Evolutionary conservation across 2,888 invertebrate species (phyloP).

Genomic region (Luperina nickerlii): DNA sequence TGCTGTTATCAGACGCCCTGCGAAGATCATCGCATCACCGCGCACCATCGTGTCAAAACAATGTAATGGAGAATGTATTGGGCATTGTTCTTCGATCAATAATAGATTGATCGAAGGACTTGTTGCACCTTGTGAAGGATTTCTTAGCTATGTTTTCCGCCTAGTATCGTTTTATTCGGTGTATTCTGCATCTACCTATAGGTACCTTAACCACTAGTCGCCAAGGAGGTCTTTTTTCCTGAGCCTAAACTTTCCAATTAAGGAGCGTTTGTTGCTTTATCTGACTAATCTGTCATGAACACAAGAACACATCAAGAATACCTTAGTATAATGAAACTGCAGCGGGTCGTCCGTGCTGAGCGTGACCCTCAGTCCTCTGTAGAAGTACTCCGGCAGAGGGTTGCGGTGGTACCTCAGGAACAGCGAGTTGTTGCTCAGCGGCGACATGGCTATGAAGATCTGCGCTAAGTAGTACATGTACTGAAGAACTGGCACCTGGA

Average conservation of each 20-base stretch:
- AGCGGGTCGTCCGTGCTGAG: constrained; percentile 99
- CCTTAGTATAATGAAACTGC: constrained; percentile 99
- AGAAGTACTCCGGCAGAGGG: constrained; percentile 98
- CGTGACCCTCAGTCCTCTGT: constrained; percentile 97
- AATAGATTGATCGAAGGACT: too few relatives aligned
- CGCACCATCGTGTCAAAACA: neutral
- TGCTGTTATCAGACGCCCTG: neutral
- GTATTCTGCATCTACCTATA: neutral
- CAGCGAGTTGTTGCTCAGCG: constrained; percentile 99
- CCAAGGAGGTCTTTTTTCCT: neutral
- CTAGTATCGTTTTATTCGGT: neutral
- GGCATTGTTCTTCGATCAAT: too few relatives aligned
- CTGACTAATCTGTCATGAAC: too few relatives aligned
- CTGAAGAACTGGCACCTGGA: constrained; percentile 98
- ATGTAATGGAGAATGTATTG: neutral
- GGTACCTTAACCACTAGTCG: neutral
- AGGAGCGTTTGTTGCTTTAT: too few relatives aligned
- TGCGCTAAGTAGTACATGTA: constrained; percentile 99
- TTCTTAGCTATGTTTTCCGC: neutral
- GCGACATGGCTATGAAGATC: constrained; percentile 99
- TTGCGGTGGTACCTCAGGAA: constrained; percentile 99
- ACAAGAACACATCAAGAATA: constrained; percentile 68
- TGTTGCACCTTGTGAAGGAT: neutral
- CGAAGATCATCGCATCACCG: neutral
- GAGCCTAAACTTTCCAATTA: neutral